Conservation (phyloP, 2,797 vertebrate genomes). For the Yasuhikotakia modesta region DNA sequence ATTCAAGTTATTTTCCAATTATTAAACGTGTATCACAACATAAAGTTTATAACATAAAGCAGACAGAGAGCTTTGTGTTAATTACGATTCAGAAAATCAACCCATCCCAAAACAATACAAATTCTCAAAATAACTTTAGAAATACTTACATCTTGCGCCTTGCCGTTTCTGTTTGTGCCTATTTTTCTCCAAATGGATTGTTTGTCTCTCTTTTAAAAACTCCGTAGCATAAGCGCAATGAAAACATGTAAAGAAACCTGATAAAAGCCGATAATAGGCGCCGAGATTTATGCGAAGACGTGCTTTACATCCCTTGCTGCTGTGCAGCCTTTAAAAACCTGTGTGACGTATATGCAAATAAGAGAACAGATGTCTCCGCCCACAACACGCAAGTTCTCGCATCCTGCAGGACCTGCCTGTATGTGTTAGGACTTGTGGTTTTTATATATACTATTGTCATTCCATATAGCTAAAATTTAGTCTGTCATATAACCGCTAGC, state of each 20-base stretch:
- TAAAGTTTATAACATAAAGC: too few relatives aligned
- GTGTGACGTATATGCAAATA: not conserved
- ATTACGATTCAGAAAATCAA: too few relatives aligned
- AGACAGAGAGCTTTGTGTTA: too few relatives aligned
- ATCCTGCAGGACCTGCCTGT: too few relatives aligned
- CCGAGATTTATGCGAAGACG: not conserved
- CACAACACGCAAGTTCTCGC: not conserved
- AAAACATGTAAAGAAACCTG: not conserved
- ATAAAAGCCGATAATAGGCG: not conserved
- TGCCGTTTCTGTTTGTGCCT: not conserved
- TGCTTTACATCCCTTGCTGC: not conserved
- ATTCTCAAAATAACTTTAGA: not conserved
- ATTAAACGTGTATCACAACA: too few relatives aligned
- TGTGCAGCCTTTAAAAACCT: constrained; percentile 3
- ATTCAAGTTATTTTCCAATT: too few relatives aligned
- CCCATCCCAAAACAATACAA: not conserved
- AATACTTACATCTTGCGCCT: constrained; percentile 34
- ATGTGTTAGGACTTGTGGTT: too few relatives aligned
- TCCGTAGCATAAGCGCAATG: not conserved
- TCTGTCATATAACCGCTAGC: too few relatives aligned
- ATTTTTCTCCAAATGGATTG: not conserved
- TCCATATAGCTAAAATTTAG: too few relatives aligned
- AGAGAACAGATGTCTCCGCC: not conserved
- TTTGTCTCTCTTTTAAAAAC: not conserved
- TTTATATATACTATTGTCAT: too few relatives aligned